Evolutionary conservation across 2,113 vertebrate species (phyloP).

Genomic region (Pongo pygmaeus): DNA sequence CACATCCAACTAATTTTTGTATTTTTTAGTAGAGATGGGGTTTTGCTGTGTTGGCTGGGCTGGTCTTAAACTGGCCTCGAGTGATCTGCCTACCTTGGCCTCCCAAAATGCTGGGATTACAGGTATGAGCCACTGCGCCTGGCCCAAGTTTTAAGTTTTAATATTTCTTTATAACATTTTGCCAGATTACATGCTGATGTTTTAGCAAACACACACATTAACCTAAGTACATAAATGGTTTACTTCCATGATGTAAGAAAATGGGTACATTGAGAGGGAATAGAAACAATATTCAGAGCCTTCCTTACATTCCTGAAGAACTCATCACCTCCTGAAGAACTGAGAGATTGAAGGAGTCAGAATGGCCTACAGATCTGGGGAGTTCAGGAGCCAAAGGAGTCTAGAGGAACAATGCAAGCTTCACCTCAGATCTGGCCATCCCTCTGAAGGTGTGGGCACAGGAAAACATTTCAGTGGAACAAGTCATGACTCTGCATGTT

Average conservation of each 20-base stretch:
- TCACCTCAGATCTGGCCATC: neutral
- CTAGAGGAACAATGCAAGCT: neutral
- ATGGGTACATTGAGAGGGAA: neutral
- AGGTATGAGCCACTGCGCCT: too few relatives aligned
- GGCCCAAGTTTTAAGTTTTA: conserved; percentile 25
- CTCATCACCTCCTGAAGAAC: neutral
- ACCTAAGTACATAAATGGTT: neutral
- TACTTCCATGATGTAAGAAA: neutral
- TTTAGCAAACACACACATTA: neutral
- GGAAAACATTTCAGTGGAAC: neutral
- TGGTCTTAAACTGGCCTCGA: too few relatives aligned
- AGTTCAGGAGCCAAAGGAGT: neutral
- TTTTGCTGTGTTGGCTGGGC: too few relatives aligned
- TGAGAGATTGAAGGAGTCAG: neutral
- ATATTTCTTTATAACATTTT: conserved; percentile 10
- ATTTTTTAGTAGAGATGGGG: too few relatives aligned
- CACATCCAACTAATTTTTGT: too few relatives aligned
- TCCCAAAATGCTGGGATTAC: too few relatives aligned
- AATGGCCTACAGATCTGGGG: neutral
- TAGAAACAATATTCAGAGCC: neutral
- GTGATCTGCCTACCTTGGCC: too few relatives aligned
- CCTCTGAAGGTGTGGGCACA: neutral
- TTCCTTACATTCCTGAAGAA: neutral
- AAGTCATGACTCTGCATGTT: neutral
- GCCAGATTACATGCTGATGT: neutral